Percentiles rank a stretch among this genome's conserved stretches.
Evolutionary conservation across 2,797 vertebrate genomes (phyloP).

Genomic region (Podargus strigoides): DNA sequence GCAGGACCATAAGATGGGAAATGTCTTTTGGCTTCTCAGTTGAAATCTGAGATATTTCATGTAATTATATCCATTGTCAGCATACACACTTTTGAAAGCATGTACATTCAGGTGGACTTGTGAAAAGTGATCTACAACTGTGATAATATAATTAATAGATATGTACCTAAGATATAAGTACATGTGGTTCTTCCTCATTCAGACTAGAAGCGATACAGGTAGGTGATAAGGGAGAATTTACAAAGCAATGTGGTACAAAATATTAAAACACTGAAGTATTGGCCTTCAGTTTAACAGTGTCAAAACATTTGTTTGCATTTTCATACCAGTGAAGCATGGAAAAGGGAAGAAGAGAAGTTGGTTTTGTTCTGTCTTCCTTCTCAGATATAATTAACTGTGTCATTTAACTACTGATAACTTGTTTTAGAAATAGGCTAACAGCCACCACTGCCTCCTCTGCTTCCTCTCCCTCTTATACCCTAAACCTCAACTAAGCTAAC

Average conservation of each 20-base stretch:
- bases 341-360: not conserved
- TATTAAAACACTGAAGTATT: not conserved
- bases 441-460: rapidly evolving
- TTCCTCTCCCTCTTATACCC: not conserved
- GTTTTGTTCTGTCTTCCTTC: conserved; percentile 5
- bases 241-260: not conserved
- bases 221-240: not conserved
- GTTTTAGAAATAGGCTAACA: conserved; percentile 4
- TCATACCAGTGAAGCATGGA: not conserved
- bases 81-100: not conserved
- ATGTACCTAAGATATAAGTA: not conserved
- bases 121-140: not conserved
- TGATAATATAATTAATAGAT: not conserved
- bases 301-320: conserved; percentile 15
- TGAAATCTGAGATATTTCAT: not conserved
- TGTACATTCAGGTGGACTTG: not conserved
- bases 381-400: not conserved
- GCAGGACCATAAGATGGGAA: not conserved
- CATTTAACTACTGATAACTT: not conserved
- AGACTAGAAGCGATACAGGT: not conserved
- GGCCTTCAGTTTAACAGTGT: not conserved
- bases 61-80: not conserved
- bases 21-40: not conserved
- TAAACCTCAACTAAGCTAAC: not conserved
- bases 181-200: not conserved